A percentile compares a stretch with the other conserved stretches of the same genome.
Evolutionary conservation across 2,797 vertebrate species (phyloP).

Genomic region (Clarias platycephalus): DNA sequence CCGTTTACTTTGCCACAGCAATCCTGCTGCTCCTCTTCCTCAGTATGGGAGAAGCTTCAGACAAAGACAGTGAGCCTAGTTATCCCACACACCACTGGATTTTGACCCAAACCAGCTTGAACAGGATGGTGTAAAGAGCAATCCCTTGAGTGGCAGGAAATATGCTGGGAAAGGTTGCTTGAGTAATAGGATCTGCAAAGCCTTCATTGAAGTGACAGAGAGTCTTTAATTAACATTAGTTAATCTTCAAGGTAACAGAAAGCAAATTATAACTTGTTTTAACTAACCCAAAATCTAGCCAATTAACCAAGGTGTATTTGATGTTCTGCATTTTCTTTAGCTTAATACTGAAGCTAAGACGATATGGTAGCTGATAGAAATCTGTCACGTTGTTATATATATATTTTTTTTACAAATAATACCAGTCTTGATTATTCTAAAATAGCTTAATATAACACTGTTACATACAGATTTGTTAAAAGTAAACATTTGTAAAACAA

Average conservation of each 20-base stretch:
- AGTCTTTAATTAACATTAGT: neutral
- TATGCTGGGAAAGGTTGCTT: neutral
- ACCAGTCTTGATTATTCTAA: neutral
- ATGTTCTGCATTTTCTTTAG: neutral
- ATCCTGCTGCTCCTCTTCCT: constrained; percentile 36
- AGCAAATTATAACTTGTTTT: neutral
- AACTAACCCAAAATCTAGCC: neutral
- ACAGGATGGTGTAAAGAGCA: constrained; percentile 25
- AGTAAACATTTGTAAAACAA: neutral
- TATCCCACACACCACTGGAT: constrained; percentile 28
- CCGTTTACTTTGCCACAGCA: constrained; percentile 14
- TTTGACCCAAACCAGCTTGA: constrained; percentile 29
- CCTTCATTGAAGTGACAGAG: constrained; percentile 9
- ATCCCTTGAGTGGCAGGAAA: constrained; percentile 19
- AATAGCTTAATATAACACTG: neutral
- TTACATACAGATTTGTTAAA: neutral
- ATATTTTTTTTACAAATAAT: neutral
- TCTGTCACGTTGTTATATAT: neutral
- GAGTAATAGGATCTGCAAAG: constrained; percentile 13
- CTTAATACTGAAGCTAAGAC: neutral
- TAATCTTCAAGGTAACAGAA: neutral
- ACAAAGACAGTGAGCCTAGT: constrained; percentile 1
- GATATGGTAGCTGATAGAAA: neutral
- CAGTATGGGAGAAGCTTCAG: neutral
- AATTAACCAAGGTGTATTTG: neutral